These are phyloP conservation scores for Neodiprion lecontei DNA, from an alignment of 1,140 invertebrate genomes.

Conservation along the genomic window DNA sequence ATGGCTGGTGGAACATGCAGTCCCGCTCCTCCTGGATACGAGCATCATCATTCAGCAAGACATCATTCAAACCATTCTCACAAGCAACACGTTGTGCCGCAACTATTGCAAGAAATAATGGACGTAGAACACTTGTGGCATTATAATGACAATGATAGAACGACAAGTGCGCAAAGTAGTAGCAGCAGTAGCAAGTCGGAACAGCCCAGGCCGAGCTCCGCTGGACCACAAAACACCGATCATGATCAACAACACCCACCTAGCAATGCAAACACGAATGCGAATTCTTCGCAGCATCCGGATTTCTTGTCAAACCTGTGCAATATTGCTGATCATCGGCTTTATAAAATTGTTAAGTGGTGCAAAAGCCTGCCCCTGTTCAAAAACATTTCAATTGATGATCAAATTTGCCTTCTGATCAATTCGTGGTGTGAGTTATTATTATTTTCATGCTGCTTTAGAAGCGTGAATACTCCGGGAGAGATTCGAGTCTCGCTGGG, in stretches of 20 bases:
- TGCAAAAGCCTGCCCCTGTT: constrained; percentile 96
- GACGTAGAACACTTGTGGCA: constrained; percentile 94
- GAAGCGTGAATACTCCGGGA: constrained; percentile 84
- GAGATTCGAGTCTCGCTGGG: constrained; percentile 83
- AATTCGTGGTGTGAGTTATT: constrained; percentile 98
- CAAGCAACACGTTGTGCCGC: constrained; percentile 55
- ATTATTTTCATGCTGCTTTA: constrained; percentile 90
- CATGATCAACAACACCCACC: constrained; percentile 38
- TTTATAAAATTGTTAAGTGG: constrained; percentile 99
- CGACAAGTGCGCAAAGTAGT: constrained; percentile 35
- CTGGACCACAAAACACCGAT: constrained; percentile 28
- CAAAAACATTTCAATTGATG: constrained; percentile 95
- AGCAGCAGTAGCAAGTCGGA: constrained; percentile 54
- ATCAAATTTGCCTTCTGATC: constrained; percentile 95
- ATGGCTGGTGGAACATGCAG: constrained; percentile 51
- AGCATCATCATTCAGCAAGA: constrained; percentile 51
- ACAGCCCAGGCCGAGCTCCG: constrained; percentile 34
- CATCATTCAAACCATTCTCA: constrained; percentile 60
- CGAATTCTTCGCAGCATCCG: constrained; percentile 71
- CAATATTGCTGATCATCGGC: constrained; percentile 91
- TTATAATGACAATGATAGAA: constrained; percentile 73
- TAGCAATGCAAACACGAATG: constrained; percentile 54
- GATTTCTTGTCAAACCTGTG: constrained; percentile 89
- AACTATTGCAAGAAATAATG: constrained; percentile 83
- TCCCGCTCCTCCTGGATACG: constrained; percentile 52